These are phyloP conservation scores for Gandaritis pyraliata DNA, from an alignment of 2,888 invertebrate species.

Conservation along the genomic window DNA sequence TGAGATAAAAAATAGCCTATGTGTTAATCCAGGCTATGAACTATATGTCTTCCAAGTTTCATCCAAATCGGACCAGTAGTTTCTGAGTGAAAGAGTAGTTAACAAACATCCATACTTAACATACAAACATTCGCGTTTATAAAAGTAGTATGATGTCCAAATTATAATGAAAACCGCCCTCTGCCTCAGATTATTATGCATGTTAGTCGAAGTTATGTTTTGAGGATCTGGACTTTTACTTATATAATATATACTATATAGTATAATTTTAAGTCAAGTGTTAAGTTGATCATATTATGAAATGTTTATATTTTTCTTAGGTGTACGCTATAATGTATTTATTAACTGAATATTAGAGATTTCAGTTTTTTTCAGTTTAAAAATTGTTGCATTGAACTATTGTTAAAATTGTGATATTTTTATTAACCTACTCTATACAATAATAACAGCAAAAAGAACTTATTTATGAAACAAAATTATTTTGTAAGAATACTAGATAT, in stretches of 20 bases:
- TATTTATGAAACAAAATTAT: slow-evolving; percentile 1
- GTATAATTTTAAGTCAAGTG: slow-evolving; percentile 4
- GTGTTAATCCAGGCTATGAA: no score
- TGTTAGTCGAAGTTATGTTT: slow-evolving; percentile 23
- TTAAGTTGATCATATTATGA: neutral
- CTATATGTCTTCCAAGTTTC: no score
- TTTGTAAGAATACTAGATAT: neutral
- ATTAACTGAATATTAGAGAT: neutral
- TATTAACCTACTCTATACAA: neutral
- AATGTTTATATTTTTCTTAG: slow-evolving; percentile 1
- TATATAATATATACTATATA: slow-evolving; percentile 6
- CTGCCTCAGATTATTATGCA: slow-evolving; percentile 7
- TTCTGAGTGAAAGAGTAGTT: no score
- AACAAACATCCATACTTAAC: no score
- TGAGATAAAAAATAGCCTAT: no score
- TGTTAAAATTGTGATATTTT: slow-evolving; percentile 18
- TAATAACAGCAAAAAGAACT: neutral
- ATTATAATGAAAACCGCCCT: no score
- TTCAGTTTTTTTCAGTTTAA: neutral
- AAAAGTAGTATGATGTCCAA: no score
- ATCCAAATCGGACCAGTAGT: no score
- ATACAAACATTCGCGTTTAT: no score
- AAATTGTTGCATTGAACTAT: neutral
- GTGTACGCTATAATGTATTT: neutral
- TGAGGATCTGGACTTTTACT: slow-evolving; percentile 35